Base-by-base conservation (phyloP, 2,113 vertebrate genomes). In the Indicator maculatus region DNA sequence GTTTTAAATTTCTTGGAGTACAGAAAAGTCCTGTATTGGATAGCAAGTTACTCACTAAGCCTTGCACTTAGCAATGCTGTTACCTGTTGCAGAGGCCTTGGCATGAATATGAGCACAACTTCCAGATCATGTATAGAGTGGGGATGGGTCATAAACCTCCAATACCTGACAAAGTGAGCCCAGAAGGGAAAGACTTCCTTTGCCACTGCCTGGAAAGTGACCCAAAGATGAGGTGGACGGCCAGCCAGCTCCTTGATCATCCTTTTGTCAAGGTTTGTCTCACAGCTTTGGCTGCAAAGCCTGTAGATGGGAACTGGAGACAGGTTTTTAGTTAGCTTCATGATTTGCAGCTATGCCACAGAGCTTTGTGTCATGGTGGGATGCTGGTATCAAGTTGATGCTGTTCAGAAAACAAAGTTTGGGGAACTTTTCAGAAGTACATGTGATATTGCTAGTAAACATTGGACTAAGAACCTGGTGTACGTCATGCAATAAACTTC, bases 21-120 rank as follows among this genome's bases (percentile, higher is more conserved):
- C 17, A 30, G 45, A 56, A 41, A 27, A 0, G 9, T 38, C 28
- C 61, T 70, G 10, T 71, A 2, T 21, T 20, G 65, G 41, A 52
- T 12, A 78, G 27, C 18, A 38, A 17, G 41, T 71, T 59, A 6
- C 23, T 56, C 16, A 4, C 39, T 67, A 45, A 65, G 61, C 18
- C 30, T 77, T 36, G 67, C 73, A 33, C 78, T 95, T 52, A 83
- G 24, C 80, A 82, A 55, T 61, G 41, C 33, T 83, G 24, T 94
- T 66, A 38, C 44, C 78, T 88, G 36, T 90, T 95, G 73, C 96
- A 99, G 99, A 98, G 99, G 90, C 99, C 99, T 5, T 99, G 99
- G 99, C 99, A 99, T 18, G 99, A 99, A 91, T 99, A 99, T 8
- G 99, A 99, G 93, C 99, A 99, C 98, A 99, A 99, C 98, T 99